Evolutionary conservation across 2,888 invertebrate genomes (phyloP), one percentile per base, ranked within the genome.

Genomic region (Caenorhabditis sp.): DNA sequence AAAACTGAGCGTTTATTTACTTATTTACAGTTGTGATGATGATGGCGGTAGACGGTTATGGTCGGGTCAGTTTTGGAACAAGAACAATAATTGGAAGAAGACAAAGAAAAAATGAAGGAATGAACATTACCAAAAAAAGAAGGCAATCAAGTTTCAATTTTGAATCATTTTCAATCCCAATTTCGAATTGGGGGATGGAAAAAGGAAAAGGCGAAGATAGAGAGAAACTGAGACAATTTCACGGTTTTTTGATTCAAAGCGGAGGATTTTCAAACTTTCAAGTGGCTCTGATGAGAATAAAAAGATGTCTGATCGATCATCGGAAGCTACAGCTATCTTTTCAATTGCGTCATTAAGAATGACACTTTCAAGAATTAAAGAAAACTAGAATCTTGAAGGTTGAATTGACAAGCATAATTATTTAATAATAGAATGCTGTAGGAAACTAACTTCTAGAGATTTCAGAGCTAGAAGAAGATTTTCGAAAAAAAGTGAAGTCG

Each of bases 261-360:
- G 32, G 40, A 32, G 13, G 40, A 40, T 6, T 6, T 37, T 35
- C 11, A 28, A 56, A 32, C 28, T 76, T 26, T 76, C 47, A 76
- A 76, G 76, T 76, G 76, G 67, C 76, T 76, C 74, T n/a, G 72
- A 44, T 20, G 35, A 2, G 22, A 28, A 55, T 15, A 13, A 32
- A 20, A 40, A 13, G 60, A 44, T 60, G 44, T 44, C 26, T 61
- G 61, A 35, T 28, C 58, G 53, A 61, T 53, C 60, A 65, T 65
- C 74, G 74, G 74, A 74, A 74, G 53, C 13, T 40, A 40, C 13
- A 40, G 40, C 67, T 61, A 51, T 28, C 40, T 50, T 64, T 56
- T 56, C 50, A 67, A 44, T 76, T 76, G 76, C 76, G 76, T 67
- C 76, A 74, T 67, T 65, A 56, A 65, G 37, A 58, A 64, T 60